Evolutionary conservation across 2,113 vertebrate genomes (phyloP).

Genomic region (Alligator sinensis): DNA sequence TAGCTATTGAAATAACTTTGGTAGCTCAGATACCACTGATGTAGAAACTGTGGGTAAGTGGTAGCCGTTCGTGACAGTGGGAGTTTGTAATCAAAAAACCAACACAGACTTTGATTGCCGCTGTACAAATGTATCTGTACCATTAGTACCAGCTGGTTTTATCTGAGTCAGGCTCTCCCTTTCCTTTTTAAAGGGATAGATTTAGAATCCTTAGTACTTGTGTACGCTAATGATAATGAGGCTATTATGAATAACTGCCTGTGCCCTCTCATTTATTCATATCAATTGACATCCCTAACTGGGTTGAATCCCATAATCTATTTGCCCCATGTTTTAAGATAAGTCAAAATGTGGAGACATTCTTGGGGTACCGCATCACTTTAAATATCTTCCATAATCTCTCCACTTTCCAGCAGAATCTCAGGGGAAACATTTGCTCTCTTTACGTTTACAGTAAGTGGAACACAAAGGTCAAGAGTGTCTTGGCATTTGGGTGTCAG

Average conservation of each 20-base stretch:
- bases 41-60: not conserved
- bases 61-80: not conserved
- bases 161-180: not conserved
- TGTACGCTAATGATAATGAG: not conserved
- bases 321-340: conserved; percentile 26
- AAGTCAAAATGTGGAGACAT: not conserved
- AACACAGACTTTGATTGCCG: not conserved
- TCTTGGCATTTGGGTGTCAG: conserved; percentile 30
- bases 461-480: conserved; percentile 57
- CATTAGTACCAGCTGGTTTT: not conserved
- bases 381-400: conserved; percentile 15
- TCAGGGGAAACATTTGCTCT: conserved; percentile 57
- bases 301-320: conserved; percentile 9
- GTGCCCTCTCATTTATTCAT: conserved; percentile 7
- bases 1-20: not conserved
- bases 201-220: conserved; percentile 7
- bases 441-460: conserved; percentile 63
- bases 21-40: not conserved
- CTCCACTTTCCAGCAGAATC: conserved; percentile 45
- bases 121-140: not conserved
- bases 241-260: not conserved
- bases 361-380: conserved; percentile 20
- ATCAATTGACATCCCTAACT: conserved; percentile 22
- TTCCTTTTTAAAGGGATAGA: not conserved
- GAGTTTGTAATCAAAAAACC: not conserved